Base-by-base conservation (phyloP, 2,888 invertebrate genomes). In the Camptogramma bilineatum region DNA sequence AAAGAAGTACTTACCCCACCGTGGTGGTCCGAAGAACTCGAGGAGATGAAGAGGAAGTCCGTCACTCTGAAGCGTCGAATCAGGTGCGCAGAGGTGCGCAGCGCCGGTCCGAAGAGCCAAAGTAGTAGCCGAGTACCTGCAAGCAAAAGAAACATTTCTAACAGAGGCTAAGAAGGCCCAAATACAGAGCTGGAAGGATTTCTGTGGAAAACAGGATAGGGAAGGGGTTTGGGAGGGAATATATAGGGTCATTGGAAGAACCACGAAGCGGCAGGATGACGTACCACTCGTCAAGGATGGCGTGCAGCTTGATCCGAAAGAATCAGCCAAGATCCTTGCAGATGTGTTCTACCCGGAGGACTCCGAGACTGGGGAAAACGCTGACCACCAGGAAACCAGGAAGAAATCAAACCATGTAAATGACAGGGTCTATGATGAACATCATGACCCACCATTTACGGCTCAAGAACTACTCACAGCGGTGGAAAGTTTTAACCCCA, bases 371-470 rank as follows among this genome's bases (percentile, higher is more conserved):
- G 50, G 48, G 4, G 66, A 66, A 28, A 62, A 31, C 7, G 52
- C 19, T 0, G 59, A 62, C 16, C 67, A 67, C 53, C 13, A 13
- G 1, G 19, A 1, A 8, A 60, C 19, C 0, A 52, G 67, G 24
- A 2, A 17, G 39, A 5, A 2, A 9, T 53, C 62, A 0, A 44
- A 16, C 18, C 5, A 10, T n/a, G 58, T 60, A 52, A 67, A 68
- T 34, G 59, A 39, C 0, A 10, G 4, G 17, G 31, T 57, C 17
- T 39, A 47, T 46, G 50, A 52, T 16, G 2, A 18, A 2, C 7
- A n/a, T 21, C 48, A 53, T 46, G 72, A 72, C 34, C 70, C 72
- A 4, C 64, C 59, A 13, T 72, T 70, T 28, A 70, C 70, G 0
- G n/a, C 17, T 2, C 0, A 21, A 0, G 69, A 72, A 19, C 59